Conservation (phyloP, 2,888 invertebrate genomes). For the Drosophila fungiperda region DNA sequence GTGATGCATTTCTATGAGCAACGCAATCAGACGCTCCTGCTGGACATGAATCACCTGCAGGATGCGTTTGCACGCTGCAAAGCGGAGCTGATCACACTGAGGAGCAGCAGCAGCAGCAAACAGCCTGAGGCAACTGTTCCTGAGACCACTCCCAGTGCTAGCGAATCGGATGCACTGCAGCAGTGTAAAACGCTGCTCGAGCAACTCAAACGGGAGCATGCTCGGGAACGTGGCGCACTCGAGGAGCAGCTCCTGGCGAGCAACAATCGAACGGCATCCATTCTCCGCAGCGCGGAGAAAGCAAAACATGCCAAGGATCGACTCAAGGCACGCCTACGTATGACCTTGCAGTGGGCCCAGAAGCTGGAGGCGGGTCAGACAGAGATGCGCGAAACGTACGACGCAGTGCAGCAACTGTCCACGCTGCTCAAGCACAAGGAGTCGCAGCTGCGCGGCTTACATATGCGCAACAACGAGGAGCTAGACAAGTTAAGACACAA, state of each 20-base stretch:
- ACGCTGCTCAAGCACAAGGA: slow-evolving; percentile 84
- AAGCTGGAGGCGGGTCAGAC: slow-evolving; percentile 82
- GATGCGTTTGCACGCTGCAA: slow-evolving; percentile 84
- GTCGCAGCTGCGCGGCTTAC: slow-evolving; percentile 83
- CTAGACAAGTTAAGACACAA: slow-evolving; percentile 81
- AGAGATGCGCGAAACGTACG: slow-evolving; percentile 82
- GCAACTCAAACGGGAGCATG: slow-evolving; percentile 90
- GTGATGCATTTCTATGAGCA: slow-evolving; percentile 90
- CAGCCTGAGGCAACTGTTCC: slow-evolving; percentile 5
- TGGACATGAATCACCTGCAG: slow-evolving; percentile 84
- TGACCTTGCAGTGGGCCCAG: slow-evolving; percentile 83
- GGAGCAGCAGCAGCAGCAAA: slow-evolving; percentile 50
- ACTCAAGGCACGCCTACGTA: slow-evolving; percentile 82
- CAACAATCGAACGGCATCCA: slow-evolving; percentile 40
- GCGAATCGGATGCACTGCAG: slow-evolving; percentile 87
- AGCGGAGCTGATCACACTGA: slow-evolving; percentile 79
- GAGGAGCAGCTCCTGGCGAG: slow-evolving; percentile 67
- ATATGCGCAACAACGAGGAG: slow-evolving; percentile 81
- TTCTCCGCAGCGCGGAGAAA: slow-evolving; percentile 78
- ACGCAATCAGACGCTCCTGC: slow-evolving; percentile 87
- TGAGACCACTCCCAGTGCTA: slow-evolving; percentile 15
- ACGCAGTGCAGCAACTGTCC: slow-evolving; percentile 83
- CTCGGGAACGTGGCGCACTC: slow-evolving; percentile 86
- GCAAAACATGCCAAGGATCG: slow-evolving; percentile 83
- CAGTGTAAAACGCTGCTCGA: slow-evolving; percentile 91